phyloP scores from a whole-genome alignment of 2,797 vertebrate species.

The Chiropotes sagulatus region DNA sequence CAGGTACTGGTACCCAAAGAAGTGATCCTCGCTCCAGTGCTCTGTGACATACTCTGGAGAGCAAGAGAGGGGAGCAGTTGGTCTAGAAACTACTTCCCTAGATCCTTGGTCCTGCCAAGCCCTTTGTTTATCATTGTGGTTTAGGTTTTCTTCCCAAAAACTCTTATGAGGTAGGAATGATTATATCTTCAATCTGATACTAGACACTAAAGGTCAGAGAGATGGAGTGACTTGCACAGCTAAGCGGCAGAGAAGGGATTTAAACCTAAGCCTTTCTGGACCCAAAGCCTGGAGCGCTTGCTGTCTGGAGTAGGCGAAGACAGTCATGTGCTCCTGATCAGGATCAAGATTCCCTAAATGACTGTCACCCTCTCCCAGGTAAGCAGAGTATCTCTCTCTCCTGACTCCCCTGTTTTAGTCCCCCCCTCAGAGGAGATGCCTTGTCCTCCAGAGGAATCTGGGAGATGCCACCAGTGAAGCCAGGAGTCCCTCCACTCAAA shows the following conservation, averaged over 20 bases:
- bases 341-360: neutral
- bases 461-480: neutral
- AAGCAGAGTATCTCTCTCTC: neutral
- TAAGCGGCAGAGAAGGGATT: neutral
- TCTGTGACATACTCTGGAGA: slow-evolving; percentile 88
- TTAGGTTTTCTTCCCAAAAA: neutral
- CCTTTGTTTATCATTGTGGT: neutral
- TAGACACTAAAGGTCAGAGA: neutral
- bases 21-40: slow-evolving; percentile 90
- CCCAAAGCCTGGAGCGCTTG: neutral
- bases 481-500: neutral
- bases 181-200: neutral
- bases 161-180: neutral
- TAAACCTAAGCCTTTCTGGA: neutral
- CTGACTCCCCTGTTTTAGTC: neutral
- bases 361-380: neutral
- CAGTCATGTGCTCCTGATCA: neutral
- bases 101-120: neutral
- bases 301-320: neutral
- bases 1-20: slow-evolving; percentile 91
- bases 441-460: neutral
- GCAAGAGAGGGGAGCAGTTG: neutral
- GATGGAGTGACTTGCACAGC: neutral
- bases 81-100: neutral
- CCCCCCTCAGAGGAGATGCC: neutral